Conservation (phyloP, 2,888 invertebrate genomes). For the Drosophila silvestris region DNA sequence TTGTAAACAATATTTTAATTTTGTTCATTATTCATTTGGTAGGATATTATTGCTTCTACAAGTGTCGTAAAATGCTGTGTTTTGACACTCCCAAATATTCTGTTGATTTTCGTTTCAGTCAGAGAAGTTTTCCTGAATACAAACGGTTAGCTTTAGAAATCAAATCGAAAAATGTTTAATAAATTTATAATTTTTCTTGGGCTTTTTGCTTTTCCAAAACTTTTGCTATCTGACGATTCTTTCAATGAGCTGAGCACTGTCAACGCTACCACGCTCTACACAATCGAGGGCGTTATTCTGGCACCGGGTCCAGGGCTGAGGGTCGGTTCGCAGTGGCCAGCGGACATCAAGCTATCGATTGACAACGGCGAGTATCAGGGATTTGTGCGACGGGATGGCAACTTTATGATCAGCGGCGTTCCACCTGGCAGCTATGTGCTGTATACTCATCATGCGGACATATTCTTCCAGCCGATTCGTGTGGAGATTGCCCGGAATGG, state of each 20-base stretch:
- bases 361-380: conserved; percentile 95
- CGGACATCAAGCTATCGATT: conserved; percentile 88
- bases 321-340: conserved; percentile 5
- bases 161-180: conserved; percentile 38
- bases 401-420: conserved; percentile 94
- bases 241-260: background rate
- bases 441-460: conserved; percentile 95
- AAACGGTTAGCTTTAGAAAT: conserved; percentile 2
- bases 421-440: conserved; percentile 96
- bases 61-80: background rate
- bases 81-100: background rate
- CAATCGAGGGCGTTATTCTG: conserved; percentile 49
- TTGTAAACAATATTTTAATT: background rate
- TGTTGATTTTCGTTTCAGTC: background rate
- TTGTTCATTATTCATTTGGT: background rate
- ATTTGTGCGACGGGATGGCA: conserved; percentile 95
- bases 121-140: background rate
- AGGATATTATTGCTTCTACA: background rate
- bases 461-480: conserved; percentile 93
- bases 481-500: conserved; percentile 99
- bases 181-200: conserved; percentile 36
- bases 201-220: background rate
- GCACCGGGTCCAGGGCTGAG: background rate
- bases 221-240: background rate
- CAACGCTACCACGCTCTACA: background rate